These are phyloP conservation scores for Xenentodon cancila DNA, from an alignment of 2,797 vertebrate species.

Conservation along the genomic window DNA sequence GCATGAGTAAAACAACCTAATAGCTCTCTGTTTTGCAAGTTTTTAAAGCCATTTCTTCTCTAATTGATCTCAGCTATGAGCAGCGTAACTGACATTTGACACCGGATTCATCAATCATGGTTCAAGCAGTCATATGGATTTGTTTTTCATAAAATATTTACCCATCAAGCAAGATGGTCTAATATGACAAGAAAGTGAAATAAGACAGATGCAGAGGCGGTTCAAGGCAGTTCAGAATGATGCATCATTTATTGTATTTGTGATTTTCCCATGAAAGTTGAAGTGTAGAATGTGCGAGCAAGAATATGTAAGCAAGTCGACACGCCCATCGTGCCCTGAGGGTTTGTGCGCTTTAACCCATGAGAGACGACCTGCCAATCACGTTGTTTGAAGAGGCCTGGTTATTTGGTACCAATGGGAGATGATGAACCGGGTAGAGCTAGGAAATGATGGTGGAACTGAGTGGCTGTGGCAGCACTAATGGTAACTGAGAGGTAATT, in stretches of 20 bases:
- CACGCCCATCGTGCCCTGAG: conserved; percentile 8
- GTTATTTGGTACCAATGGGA: conserved; percentile 54
- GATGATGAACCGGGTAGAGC: conserved; percentile 31
- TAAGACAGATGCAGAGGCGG: background rate
- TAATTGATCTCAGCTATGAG: too few relatives aligned
- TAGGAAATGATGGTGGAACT: conserved; percentile 72
- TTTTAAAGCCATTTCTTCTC: too few relatives aligned
- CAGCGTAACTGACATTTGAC: conserved; percentile 32
- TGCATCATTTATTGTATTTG: background rate
- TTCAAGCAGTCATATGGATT: conserved; percentile 18
- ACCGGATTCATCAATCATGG: conserved; percentile 14
- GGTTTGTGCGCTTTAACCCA: conserved; percentile 6
- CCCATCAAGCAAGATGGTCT: conserved; percentile 9
- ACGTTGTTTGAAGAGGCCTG: conserved; percentile 18
- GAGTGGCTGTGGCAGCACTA: conserved; percentile 77
- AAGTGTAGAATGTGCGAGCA: conserved; percentile 1
- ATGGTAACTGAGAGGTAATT: conserved; percentile 85
- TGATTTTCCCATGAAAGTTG: background rate
- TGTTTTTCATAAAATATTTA: conserved; percentile 18
- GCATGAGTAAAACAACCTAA: background rate
- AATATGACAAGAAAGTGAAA: conserved; percentile 15
- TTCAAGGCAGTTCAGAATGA: background rate
- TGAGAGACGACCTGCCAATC: conserved; percentile 38
- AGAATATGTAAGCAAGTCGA: conserved; percentile 10
- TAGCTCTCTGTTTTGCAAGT: background rate